Base-by-base conservation (phyloP, 2,797 vertebrate species). In the Ateles fusciceps region DNA sequence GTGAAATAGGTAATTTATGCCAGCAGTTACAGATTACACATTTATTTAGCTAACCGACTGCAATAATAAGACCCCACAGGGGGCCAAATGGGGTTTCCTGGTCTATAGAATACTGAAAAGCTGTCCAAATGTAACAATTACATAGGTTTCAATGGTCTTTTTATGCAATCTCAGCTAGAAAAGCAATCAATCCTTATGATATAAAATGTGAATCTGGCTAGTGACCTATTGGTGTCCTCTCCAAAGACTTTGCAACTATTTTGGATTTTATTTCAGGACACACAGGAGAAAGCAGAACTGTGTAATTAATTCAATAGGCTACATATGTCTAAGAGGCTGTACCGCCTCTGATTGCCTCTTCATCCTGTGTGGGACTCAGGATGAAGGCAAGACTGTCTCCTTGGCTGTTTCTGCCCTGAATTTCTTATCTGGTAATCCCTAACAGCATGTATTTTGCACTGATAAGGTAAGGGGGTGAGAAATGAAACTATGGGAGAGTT, bases 1-100 rank as follows among this genome's bases (percentile, higher is more conserved):
- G 83, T 93, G 95, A 97, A 98, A 94, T 14, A 96, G 96, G 64
- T 94, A 84, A 96, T 97, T 97, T 97, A 91, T 93, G 89, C 78
- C 94, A 79, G 90, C 46, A 76, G 48, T 95, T 98, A 64, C 7
- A 97, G 89, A 97, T 97, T 94, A 92, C 55, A 89, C 4, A 44
- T 93, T 85, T 97, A 91, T 98, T 98, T 94, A 87, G 84, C 76
- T 87, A 94, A 86, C 92, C 52, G 93, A 85, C 85, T 88, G 39
- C 46, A 89, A 78, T 94, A 92, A 90, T 94, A 95, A 97, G 92
- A 64, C 21, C 33, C 42, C n/a, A 22, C 22, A n/a, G 87, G 96
- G 83, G 52, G 10, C 75, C 12, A 13, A 1, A 4, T 13, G 4
- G 8, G 71, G 74, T 97, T 98, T 92, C 33, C 59, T 83, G 14